phyloP scores from a whole-genome alignment of 2,113 vertebrate genomes.

The Prochilodus magdalenae region DNA sequence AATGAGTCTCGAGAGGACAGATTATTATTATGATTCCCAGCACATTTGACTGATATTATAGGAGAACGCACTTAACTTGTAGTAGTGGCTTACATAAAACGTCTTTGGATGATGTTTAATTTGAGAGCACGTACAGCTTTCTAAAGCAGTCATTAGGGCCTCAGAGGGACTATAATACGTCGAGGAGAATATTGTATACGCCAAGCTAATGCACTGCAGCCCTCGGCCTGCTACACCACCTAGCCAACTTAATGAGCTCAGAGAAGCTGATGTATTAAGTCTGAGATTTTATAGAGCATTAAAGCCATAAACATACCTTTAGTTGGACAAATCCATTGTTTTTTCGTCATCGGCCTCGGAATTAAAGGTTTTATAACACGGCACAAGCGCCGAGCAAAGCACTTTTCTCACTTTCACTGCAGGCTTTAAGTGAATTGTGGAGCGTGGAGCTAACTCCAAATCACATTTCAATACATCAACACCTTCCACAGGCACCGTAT shows the following conservation, averaged over 20 bases:
- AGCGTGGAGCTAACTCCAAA: not conserved
- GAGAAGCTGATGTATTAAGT: not conserved
- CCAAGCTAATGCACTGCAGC: not conserved
- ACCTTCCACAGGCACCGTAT: not conserved
- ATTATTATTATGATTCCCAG: not conserved
- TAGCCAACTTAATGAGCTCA: not conserved
- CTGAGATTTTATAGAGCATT: slow-evolving; percentile 4
- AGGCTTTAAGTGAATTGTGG: not conserved
- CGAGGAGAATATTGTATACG: not conserved
- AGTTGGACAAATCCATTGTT: not conserved
- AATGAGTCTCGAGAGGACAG: not conserved
- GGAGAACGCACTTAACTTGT: not conserved
- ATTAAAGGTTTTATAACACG: not conserved
- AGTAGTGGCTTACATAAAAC: not conserved
- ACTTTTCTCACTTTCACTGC: not conserved
- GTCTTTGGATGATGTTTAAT: not conserved
- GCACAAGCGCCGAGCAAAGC: not conserved
- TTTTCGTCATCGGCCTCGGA: not conserved
- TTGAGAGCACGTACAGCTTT: not conserved
- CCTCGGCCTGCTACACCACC: not conserved
- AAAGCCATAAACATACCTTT: not conserved
- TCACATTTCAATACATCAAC: not conserved
- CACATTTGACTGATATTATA: not conserved
- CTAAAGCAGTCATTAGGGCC: not conserved
- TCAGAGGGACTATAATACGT: not conserved